phyloP scores from a whole-genome alignment of 1,140 invertebrate genomes.

The Arion vulgaris region DNA sequence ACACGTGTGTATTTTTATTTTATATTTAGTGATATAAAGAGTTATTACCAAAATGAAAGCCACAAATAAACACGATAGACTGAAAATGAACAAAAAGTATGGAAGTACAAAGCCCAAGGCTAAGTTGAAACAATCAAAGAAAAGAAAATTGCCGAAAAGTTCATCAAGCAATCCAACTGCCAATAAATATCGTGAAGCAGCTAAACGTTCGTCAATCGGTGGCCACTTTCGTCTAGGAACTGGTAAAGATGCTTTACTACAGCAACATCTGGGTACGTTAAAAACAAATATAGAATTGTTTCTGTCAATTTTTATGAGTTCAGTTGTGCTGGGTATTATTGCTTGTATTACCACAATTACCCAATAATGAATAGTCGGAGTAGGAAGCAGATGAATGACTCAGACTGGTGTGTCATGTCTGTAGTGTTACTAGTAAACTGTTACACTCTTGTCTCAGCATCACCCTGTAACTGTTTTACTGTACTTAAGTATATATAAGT shows the following conservation, averaged over 20 bases:
- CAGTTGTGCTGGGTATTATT: not conserved
- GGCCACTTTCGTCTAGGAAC: not conserved
- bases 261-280: not conserved
- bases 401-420: no score
- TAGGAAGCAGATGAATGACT: no score
- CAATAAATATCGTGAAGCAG: conserved; percentile 36
- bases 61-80: not conserved
- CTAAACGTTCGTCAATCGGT: not conserved
- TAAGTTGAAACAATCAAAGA: conserved; percentile 3
- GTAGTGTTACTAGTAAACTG: no score
- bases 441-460: no score
- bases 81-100: not conserved
- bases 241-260: not conserved
- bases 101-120: not conserved
- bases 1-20: not conserved
- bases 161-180: conserved; percentile 36
- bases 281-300: no score
- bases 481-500: no score
- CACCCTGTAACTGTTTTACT: no score
- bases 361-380: not conserved
- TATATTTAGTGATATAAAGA: not conserved
- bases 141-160: conserved; percentile 35
- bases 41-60: not conserved
- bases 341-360: not conserved
- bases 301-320: not conserved